Conservation (phyloP, 2,113 vertebrate genomes). For the Hippopotamus amphibius region DNA sequence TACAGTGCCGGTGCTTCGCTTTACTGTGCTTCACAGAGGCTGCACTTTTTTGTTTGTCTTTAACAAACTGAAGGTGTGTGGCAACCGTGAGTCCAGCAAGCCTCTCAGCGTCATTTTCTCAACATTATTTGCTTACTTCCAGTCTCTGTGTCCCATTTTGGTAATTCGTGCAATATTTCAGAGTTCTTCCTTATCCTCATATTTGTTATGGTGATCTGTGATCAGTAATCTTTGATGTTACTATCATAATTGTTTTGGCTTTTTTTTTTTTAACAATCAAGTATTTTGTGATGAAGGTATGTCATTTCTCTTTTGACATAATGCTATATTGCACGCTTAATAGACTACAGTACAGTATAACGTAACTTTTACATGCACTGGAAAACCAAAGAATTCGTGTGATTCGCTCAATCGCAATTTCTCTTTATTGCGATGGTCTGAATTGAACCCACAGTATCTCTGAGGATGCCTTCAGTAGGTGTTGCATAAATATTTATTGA, state of each 20-base stretch:
- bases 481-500: constrained; percentile 40
- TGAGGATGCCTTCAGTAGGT: not conserved
- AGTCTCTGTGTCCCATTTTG: not conserved
- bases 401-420: not conserved
- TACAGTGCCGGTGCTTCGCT: not conserved
- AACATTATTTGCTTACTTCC: not conserved
- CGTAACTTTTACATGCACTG: not conserved
- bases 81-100: not conserved
- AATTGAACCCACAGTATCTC: not conserved
- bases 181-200: not conserved
- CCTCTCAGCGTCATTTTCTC: not conserved
- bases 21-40: not conserved
- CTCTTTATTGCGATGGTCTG: not conserved
- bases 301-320: not conserved
- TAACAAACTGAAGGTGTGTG: not conserved
- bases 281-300: not conserved
- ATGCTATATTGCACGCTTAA: not conserved
- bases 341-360: not conserved
- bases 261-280: not conserved
- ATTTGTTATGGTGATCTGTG: not conserved
- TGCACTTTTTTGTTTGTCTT: not conserved
- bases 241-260: not conserved
- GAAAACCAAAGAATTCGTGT: not conserved
- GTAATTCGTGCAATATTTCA: not conserved
- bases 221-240: not conserved